Evolutionary conservation across 1,140 invertebrate species (phyloP).

Genomic region (Brachionus rubens): DNA sequence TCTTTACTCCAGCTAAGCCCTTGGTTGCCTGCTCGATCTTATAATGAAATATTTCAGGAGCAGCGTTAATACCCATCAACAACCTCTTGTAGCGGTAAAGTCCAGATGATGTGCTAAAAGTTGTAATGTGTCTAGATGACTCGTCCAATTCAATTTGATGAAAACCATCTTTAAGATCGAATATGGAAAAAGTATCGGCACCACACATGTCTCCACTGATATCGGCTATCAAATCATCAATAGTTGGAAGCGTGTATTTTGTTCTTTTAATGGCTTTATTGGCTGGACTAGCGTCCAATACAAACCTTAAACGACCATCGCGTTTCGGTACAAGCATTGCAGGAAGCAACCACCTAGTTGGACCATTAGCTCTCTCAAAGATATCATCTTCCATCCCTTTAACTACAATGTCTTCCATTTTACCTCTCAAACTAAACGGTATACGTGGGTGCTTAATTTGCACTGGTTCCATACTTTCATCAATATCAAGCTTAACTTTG

Average conservation of each 20-base stretch:
- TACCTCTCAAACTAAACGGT: not conserved
- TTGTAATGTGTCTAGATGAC: constrained; percentile 47
- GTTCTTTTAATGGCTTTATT: constrained; percentile 43
- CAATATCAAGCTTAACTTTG: too few species aligned
- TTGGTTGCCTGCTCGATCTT: constrained; percentile 47
- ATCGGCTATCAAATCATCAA: constrained; percentile 47
- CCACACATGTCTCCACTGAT: constrained; percentile 51
- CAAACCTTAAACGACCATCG: constrained; percentile 35
- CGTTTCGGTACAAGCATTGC: constrained; percentile 43
- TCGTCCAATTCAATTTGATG: constrained; percentile 49
- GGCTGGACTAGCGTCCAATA: constrained; percentile 35
- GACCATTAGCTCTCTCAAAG: constrained; percentile 23
- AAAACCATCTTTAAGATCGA: constrained; percentile 62
- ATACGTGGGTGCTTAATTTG: too few species aligned
- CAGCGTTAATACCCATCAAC: constrained; percentile 49
- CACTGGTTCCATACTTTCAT: too few species aligned
- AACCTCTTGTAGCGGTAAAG: constrained; percentile 48
- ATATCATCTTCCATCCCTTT: constrained; percentile 14
- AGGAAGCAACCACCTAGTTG: constrained; percentile 44
- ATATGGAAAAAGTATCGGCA: constrained; percentile 59
- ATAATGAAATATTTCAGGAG: constrained; percentile 49
- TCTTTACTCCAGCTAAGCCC: constrained; percentile 47
- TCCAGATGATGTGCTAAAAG: constrained; percentile 51
- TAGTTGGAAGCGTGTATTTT: constrained; percentile 33
- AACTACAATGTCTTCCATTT: not conserved